phyloP scores from a whole-genome alignment of 2,113 vertebrate species.

The Mesitornis unicolor region DNA sequence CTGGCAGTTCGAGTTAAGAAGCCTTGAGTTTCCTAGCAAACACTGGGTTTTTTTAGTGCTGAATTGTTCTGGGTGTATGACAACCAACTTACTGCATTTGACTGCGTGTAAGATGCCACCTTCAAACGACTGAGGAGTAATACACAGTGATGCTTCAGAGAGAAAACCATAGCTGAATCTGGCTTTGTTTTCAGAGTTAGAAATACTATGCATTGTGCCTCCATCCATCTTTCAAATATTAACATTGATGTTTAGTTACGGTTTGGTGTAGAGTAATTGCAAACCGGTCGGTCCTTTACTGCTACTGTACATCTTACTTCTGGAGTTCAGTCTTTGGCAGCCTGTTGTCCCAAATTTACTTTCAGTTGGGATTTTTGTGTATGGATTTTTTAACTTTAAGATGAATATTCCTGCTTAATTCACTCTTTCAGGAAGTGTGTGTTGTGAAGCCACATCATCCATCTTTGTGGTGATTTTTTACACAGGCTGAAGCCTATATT shows the following conservation, averaged over 20 bases:
- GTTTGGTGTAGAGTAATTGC: background rate
- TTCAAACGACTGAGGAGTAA: background rate
- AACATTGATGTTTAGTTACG: background rate
- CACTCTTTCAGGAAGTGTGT: background rate
- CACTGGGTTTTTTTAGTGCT: background rate
- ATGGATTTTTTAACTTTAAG: background rate
- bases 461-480: background rate
- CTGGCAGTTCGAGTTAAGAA: background rate
- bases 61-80: background rate
- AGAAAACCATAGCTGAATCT: background rate
- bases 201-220: background rate
- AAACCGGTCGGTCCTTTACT: background rate
- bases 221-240: background rate
- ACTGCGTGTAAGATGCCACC: background rate
- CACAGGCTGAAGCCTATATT: background rate
- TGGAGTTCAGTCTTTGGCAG: background rate
- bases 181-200: background rate
- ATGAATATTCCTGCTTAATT: background rate
- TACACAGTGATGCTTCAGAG: background rate
- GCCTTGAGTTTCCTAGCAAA: background rate
- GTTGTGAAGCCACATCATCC: background rate
- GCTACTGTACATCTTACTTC: background rate
- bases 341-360: background rate
- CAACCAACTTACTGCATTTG: background rate
- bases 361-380: background rate